Evolutionary conservation across 2,797 vertebrate species (phyloP).

Genomic region (Tragopan temminckii): DNA sequence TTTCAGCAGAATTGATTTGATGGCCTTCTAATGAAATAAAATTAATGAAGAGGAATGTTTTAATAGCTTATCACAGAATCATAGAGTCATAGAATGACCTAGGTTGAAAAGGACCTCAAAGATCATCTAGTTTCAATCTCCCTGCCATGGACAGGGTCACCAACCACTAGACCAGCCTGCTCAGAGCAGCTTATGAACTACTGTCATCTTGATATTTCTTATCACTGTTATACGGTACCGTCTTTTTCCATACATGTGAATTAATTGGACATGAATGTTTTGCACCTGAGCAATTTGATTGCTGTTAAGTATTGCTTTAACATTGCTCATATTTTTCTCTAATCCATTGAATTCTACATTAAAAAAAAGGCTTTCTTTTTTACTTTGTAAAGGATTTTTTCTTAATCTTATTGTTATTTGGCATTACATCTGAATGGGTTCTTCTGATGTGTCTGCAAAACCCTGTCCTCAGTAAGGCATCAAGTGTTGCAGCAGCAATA

Average conservation of each 20-base stretch:
- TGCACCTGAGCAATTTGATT: slow-evolving; percentile 32
- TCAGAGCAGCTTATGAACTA: not conserved
- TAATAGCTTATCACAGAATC: not conserved
- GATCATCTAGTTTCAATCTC: too few relatives aligned
- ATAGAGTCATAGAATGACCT: too few relatives aligned
- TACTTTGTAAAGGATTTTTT: not conserved
- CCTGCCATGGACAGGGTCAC: too few relatives aligned
- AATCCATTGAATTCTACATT: not conserved
- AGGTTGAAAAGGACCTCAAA: too few relatives aligned
- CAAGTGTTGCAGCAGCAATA: not conserved
- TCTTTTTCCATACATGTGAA: slow-evolving; percentile 9
- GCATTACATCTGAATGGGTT: not conserved
- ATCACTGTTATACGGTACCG: not conserved
- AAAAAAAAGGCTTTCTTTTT: not conserved
- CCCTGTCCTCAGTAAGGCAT: not conserved
- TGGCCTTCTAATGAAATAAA: slow-evolving; percentile 60
- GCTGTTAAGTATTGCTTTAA: not conserved
- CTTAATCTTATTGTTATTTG: not conserved
- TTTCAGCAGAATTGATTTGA: slow-evolving; percentile 47
- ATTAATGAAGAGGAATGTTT: slow-evolving; percentile 51
- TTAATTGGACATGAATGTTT: slow-evolving; percentile 21
- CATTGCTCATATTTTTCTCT: not conserved
- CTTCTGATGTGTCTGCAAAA: not conserved
- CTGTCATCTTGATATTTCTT: slow-evolving; percentile 44
- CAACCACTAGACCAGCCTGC: too few relatives aligned